Percentiles rank a stretch among this genome's conserved stretches.
phyloP scores from a whole-genome alignment of 2,113 vertebrate genomes.

The Himantopus leucocephalus region DNA sequence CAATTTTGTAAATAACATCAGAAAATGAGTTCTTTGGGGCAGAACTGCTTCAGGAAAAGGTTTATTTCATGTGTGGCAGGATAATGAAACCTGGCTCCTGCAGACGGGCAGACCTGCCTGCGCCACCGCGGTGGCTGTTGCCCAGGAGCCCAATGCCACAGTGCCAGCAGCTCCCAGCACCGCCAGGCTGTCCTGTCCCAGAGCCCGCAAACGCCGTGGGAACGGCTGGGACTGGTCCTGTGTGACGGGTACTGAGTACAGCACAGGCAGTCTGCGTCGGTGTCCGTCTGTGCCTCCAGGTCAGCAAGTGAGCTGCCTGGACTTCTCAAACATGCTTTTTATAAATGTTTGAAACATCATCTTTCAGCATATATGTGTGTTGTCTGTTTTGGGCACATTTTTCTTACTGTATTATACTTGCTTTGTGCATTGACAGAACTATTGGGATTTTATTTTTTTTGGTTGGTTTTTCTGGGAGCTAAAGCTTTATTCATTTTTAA shows the following conservation, averaged over 20 bases:
- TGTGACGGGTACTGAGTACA: accelerated
- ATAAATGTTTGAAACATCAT: neutral
- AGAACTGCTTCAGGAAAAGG: neutral
- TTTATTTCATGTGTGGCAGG: neutral
- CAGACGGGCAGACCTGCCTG: neutral
- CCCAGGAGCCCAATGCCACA: accelerated
- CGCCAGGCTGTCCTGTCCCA: neutral
- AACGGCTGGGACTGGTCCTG: neutral
- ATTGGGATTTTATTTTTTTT: neutral
- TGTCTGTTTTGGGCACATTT: neutral
- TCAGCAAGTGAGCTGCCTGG: neutral
- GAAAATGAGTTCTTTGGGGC: neutral
- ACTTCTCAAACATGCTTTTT: neutral
- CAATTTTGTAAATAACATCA: neutral
- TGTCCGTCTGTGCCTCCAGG: neutral
- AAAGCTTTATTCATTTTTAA: neutral
- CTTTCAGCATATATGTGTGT: neutral
- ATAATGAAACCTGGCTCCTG: neutral
- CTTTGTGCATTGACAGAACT: neutral
- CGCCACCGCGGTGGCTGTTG: accelerated
- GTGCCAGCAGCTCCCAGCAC: neutral
- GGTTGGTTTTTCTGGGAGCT: neutral
- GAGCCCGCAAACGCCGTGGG: accelerated
- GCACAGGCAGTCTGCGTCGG: accelerated
- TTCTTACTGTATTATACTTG: neutral